Conservation (phyloP, 2,113 vertebrate genomes). For the Anas platyrhynchos region DNA sequence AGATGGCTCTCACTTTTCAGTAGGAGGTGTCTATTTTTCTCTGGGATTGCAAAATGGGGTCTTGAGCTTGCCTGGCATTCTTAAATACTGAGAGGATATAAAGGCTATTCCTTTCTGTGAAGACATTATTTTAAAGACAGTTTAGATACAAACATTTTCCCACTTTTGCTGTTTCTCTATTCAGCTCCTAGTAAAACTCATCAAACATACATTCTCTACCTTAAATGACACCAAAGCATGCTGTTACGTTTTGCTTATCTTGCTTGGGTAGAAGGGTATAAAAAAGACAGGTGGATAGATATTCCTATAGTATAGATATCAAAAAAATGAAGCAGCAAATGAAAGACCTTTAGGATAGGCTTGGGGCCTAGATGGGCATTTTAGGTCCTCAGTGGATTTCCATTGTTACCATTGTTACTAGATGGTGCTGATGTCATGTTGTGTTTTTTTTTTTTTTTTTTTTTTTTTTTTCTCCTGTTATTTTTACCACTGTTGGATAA, state of each 20-base stretch:
- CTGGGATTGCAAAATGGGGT: background rate
- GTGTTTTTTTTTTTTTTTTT: no score
- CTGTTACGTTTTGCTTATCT: background rate
- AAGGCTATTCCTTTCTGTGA: background rate
- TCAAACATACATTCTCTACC: background rate
- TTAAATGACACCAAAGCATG: background rate
- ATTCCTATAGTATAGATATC: background rate
- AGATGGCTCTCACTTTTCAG: background rate
- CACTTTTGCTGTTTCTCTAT: accelerated
- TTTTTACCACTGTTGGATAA: background rate
- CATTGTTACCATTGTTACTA: background rate
- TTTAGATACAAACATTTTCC: background rate
- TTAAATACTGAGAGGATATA: background rate
- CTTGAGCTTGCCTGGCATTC: background rate
- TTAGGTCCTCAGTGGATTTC: background rate
- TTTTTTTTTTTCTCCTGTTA: background rate
- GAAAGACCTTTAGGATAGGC: background rate
- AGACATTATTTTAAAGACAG: background rate
- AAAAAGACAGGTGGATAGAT: background rate
- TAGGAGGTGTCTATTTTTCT: background rate
- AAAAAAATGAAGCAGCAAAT: background rate
- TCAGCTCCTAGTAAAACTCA: background rate
- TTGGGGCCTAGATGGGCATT: background rate
- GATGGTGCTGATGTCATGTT: background rate
- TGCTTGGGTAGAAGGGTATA: background rate